These are phyloP conservation scores for Schlechtendalia chinensis DNA, from an alignment of 1,140 invertebrate species.

Conservation along the genomic window DNA sequence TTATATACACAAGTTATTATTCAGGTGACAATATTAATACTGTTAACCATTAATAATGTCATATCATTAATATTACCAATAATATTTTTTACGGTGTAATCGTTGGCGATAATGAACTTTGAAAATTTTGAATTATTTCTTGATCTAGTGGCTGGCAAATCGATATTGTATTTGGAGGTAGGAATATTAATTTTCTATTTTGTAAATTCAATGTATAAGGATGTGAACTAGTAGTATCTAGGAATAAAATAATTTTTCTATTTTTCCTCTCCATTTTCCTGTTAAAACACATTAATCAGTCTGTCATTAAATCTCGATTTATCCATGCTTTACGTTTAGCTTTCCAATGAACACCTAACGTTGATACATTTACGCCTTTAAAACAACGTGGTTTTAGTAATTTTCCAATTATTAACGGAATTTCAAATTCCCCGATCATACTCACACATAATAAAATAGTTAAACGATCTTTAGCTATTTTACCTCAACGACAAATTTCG, in stretches of 20 bases:
- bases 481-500: conserved; percentile 56
- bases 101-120: neutral
- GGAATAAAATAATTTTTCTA: neutral
- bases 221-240: neutral
- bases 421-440: conserved; percentile 58
- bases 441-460: conserved; percentile 58
- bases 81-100: neutral
- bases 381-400: conserved; percentile 65
- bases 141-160: neutral
- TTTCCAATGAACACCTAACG: neutral
- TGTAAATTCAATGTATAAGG: neutral
- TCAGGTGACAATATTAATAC: too few relatives aligned
- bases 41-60: too few relatives aligned
- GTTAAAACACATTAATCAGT: neutral
- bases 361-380: conserved; percentile 48
- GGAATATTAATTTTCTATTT: neutral
- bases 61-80: too few relatives aligned
- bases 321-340: neutral
- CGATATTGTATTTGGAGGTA: neutral
- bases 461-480: conserved; percentile 58
- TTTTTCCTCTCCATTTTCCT: neutral
- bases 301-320: neutral
- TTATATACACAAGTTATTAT: too few relatives aligned
- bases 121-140: neutral
- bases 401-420: conserved; percentile 59